Conservation (phyloP, 2,797 vertebrate genomes). For the Poecilia velifera region DNA sequence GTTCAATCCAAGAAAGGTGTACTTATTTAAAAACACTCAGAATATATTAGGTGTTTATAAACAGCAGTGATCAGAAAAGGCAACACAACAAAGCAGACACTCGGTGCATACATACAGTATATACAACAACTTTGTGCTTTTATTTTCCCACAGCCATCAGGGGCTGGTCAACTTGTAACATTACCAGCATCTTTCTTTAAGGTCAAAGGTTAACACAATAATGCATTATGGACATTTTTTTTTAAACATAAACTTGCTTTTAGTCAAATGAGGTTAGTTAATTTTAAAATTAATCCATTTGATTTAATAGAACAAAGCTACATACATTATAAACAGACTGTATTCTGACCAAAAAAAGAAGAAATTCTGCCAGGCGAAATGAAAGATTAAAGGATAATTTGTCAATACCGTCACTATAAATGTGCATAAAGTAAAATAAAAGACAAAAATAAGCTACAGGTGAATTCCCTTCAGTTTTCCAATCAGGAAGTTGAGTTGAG, state of each 20-base stretch:
- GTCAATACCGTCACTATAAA: constrained; percentile 17
- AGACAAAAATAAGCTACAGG: constrained; percentile 14
- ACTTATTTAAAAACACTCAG: constrained; percentile 60
- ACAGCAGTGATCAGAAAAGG: constrained; percentile 31
- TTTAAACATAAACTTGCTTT: neutral
- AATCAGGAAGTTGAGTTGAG: constrained; percentile 34
- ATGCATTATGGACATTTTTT: constrained; percentile 16
- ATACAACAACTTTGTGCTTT: constrained; percentile 57
- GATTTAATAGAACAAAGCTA: neutral
- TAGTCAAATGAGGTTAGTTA: constrained; percentile 13
- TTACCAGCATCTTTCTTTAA: constrained; percentile 12
- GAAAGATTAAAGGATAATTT: constrained; percentile 6
- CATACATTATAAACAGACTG: neutral
- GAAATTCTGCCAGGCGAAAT: constrained; percentile 1
- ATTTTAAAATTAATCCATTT: constrained; percentile 21
- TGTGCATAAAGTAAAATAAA: constrained; percentile 27
- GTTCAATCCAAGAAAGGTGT: constrained; percentile 53
- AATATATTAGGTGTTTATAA: constrained; percentile 43
- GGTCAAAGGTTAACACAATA: constrained; percentile 29
- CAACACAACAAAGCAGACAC: constrained; percentile 31
- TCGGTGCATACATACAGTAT: constrained; percentile 67
- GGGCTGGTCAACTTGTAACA: constrained; percentile 25
- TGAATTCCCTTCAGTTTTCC: constrained; percentile 67
- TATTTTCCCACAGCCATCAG: constrained; percentile 10
- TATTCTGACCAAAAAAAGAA: neutral